Percentiles rank a stretch among this genome's conserved stretches.
Conservation (phyloP, 2,888 invertebrate genomes). For the Cheilosia grossa region DNA sequence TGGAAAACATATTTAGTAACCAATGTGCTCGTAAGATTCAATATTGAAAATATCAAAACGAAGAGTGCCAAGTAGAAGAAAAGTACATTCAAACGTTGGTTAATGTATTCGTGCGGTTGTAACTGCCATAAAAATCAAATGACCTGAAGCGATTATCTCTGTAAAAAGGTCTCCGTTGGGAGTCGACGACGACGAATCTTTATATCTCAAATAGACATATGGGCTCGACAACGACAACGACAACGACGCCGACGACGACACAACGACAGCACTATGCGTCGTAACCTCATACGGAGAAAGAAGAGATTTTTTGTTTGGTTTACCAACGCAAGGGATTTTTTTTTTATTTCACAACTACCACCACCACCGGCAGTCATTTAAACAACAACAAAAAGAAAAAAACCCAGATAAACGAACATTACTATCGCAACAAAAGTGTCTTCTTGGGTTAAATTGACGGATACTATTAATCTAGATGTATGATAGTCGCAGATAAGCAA, state of each 20-base stretch:
- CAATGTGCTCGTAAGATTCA: conserved; percentile 26
- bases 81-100: conserved; percentile 30
- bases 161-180: conserved; percentile 64
- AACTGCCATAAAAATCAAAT: conserved; percentile 68
- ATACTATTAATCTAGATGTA: conserved; percentile 72
- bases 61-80: conserved; percentile 7
- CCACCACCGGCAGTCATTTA: conserved; percentile 32
- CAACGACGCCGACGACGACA: conserved; percentile 5
- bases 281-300: conserved; percentile 64
- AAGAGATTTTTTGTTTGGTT: conserved; percentile 54
- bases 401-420: conserved; percentile 22
- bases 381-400: too few species aligned
- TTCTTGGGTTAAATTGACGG: conserved; percentile 70
- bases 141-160: conserved; percentile 69
- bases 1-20: conserved; percentile 37
- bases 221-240: conserved; percentile 18
- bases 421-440: conserved; percentile 68
- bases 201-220: conserved; percentile 56
- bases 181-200: conserved; percentile 34
- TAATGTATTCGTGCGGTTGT: conserved; percentile 58
- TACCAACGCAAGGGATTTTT: conserved; percentile 68
- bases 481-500: conserved; percentile 68
- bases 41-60: conserved; percentile 41
- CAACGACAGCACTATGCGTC: conserved; percentile 1
- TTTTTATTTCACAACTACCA: conserved; percentile 24